Evolutionary conservation across 2,797 vertebrate species (phyloP), one percentile per base, ranked within the genome.

Genomic region (Gadopsis marmoratus): DNA sequence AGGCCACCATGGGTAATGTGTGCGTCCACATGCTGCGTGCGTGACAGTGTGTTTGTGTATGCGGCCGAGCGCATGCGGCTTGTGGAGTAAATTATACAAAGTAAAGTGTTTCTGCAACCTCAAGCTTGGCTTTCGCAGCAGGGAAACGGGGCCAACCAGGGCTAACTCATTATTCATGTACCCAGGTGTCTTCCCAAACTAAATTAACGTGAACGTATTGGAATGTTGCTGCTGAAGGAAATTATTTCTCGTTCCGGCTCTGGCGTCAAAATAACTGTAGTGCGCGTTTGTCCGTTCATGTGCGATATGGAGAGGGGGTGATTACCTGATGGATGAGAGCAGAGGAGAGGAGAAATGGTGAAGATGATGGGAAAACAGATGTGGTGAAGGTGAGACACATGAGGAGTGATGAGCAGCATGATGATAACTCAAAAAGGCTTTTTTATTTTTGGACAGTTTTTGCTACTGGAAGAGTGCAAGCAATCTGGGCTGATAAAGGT

Each of bases 161-260:
- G 37, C 76, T 68, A 50, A 72, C 64, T 88, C 85, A 88, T 85
- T 88, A 86, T 82, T 85, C 72, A 82, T 63, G 73, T 75, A 41
- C 29, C 54, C 23, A n/a, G 1, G 67, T 71, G 67, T 67, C 67
- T 65, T 64, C 63, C 41, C 33, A 33, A 66, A 79, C 79, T 65
- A 74, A 80, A 86, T 84, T 9, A 78, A 84, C 53, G 53, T 35
- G 47, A 78, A 56, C 60, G 66, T 65, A 60, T 31, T 54, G 45
- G 68, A 71, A 66, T 65, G 70, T 39, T 68, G 66, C 53, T 19
- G 74, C 70, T 73, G 37, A 71, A 78, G 74, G 35, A 85, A 62
- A 67, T 37, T 59, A 84, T 82, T 65, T 51, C 48, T 85, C 74
- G 66, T 66, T 71, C 16, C 6, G 14, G 43, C 14, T 31, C 48